Percentiles rank a stretch among this genome's conserved stretches.
These are phyloP conservation scores for Aphelenchoides besseyi DNA, from an alignment of 1,140 invertebrate species.

Conservation along the genomic window DNA sequence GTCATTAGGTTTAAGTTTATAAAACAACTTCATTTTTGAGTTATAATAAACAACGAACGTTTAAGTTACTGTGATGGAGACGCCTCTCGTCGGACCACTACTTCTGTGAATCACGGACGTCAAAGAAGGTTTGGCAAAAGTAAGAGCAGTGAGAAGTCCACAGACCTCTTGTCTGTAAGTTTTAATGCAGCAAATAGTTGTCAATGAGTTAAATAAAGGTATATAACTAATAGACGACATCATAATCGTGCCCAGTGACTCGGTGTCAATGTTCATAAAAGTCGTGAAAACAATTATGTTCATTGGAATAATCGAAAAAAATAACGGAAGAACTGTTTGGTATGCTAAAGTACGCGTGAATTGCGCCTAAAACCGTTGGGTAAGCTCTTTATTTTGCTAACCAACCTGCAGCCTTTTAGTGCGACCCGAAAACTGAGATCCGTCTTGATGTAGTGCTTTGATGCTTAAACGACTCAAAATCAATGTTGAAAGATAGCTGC, in stretches of 20 bases:
- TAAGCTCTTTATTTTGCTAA: not conserved
- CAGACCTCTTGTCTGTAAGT: not conserved
- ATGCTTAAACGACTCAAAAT: not conserved
- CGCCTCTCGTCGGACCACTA: not conserved
- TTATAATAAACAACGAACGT: not conserved
- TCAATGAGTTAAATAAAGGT: not conserved
- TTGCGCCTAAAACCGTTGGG: not conserved
- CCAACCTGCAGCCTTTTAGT: not conserved
- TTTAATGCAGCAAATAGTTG: not conserved
- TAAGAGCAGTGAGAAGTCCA: not conserved
- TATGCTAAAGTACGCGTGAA: not conserved
- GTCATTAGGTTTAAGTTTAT: not conserved
- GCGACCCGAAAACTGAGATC: not conserved
- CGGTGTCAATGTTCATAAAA: not conserved
- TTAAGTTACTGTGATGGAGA: not conserved
- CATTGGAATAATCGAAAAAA: not conserved
- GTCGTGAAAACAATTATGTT: not conserved
- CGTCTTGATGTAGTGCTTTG: not conserved
- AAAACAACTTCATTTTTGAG: not conserved
- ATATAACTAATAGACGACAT: not conserved
- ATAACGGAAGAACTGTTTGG: not conserved
- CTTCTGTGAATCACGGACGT: not conserved
- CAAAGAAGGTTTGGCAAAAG: not conserved
- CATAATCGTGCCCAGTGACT: not conserved
- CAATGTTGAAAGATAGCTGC: not conserved